These are phyloP conservation scores for Eumerus sabulonum DNA, from an alignment of 2,888 invertebrate genomes.

Conservation along the genomic window DNA sequence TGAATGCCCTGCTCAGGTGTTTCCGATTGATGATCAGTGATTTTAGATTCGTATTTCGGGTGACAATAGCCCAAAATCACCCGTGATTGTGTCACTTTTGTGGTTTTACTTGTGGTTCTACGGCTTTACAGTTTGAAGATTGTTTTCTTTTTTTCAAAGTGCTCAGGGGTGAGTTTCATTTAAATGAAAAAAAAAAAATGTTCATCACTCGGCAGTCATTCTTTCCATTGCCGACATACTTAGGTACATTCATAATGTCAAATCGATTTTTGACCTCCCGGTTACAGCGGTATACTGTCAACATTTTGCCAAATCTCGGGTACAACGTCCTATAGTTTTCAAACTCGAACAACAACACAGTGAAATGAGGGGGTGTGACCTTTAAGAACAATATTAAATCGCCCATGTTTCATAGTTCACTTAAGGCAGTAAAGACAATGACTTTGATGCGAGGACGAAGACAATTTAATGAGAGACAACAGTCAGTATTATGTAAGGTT, in stretches of 20 bases:
- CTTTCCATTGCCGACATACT: too few species aligned
- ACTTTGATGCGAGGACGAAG: constrained; percentile 12
- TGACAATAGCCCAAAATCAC: constrained; percentile 16
- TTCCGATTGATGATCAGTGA: too few species aligned
- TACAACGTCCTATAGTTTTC: constrained; percentile 2
- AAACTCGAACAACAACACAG: neutral
- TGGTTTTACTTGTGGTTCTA: neutral
- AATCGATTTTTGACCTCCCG: constrained; percentile 29
- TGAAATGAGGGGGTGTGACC: constrained; percentile 16
- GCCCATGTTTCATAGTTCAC: neutral
- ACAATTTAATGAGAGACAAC: neutral
- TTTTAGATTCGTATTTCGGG: too few species aligned
- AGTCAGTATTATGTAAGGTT: constrained; percentile 1
- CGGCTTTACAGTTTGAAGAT: neutral
- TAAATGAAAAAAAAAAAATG: too few species aligned
- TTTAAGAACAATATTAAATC: neutral
- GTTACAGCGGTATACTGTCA: constrained; percentile 11
- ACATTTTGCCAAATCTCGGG: neutral
- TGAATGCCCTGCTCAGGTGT: too few species aligned
- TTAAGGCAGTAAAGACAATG: constrained; percentile 8
- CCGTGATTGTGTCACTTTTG: neutral
- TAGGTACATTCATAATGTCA: too few species aligned
- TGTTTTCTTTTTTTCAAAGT: constrained; percentile 18
- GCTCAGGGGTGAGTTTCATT: constrained; percentile 30
- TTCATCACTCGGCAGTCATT: too few species aligned